Conservation (phyloP, 1,140 invertebrate species). For the Sycophaga agraensis region DNA sequence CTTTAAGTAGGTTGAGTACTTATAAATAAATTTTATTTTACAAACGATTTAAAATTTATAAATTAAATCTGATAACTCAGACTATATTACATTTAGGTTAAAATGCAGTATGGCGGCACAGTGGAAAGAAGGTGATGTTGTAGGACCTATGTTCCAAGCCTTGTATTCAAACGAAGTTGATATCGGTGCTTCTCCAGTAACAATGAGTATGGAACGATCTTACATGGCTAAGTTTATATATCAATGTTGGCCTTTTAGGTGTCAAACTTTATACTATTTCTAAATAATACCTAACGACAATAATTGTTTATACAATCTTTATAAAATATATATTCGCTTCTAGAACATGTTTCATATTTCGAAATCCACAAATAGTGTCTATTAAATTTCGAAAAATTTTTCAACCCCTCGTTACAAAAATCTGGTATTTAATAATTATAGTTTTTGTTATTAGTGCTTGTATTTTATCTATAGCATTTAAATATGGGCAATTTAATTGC, state of each 20-base stretch:
- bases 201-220: conserved; percentile 14
- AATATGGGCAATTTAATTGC: neutral
- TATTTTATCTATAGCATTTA: neutral
- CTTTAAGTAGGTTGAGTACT: conserved; percentile 17
- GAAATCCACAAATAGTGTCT: conserved; percentile 7
- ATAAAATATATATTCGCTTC: no score
- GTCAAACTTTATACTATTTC: neutral
- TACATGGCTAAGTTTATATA: conserved; percentile 15
- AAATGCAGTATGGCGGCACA: neutral
- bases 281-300: no score
- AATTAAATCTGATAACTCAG: neutral
- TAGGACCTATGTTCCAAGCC: conserved; percentile 16
- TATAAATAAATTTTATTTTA: neutral
- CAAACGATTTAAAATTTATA: neutral
- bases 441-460: neutral
- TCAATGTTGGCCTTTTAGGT: conserved; percentile 25
- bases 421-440: neutral
- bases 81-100: neutral
- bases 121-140: conserved; percentile 13
- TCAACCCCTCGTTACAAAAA: neutral
- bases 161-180: conserved; percentile 5
- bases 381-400: conserved; percentile 3
- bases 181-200: conserved; percentile 13
- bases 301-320: no score
- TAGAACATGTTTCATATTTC: conserved; percentile 8